Base-by-base conservation (phyloP, 2,797 vertebrate species). In the Champsocephalus gunnari region DNA sequence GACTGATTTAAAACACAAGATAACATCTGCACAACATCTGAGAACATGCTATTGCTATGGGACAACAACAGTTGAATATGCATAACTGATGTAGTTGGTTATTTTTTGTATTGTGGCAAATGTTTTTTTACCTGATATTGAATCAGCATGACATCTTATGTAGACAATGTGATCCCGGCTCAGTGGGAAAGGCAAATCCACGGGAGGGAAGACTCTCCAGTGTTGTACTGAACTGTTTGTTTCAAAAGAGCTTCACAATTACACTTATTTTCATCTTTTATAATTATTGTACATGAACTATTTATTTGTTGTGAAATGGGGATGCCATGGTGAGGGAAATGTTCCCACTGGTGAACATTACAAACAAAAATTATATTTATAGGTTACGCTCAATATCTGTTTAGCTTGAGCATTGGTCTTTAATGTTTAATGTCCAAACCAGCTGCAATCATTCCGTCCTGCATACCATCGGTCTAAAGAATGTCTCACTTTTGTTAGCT, bases 61-160 rank as follows among this genome's bases (percentile, higher is more conserved):
- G 68, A 73, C 32, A 73, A 69, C 55, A 82, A 65, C 0, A 3
- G 43, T 21, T 8, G 13, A 50, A 66, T 58, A 56, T 66, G 10
- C 63, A 74, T 84, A 48, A 79, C 85, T 82, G 2, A 86, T 84
- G 51, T 17, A 69, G 13, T 47, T 66, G 63, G 56, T 5, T 66
- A n/a, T 34, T 58, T 17, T 53, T 16, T 41, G 28, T 69, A 64
- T 62, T 67, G 34, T 44, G 21, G 48, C 3, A 9, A 11, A 43
- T 64, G 16, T 64, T 66, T 75, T 63, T 10, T 34, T 50, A 38
- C 7, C 34, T 34, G 24, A 34, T 67, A 63, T 64, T 63, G 48
- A 56, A 47, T 66, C 73, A 83, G 67, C 66, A 59, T 58, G 66
- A 67, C 45, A 10, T 49, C 3, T 5, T 17, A 17, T 54, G 12